Percentiles rank a stretch among this genome's conserved stretches.
phyloP scores from a whole-genome alignment of 2,888 invertebrate genomes.

The Caenorhabditis auriculariae region DNA sequence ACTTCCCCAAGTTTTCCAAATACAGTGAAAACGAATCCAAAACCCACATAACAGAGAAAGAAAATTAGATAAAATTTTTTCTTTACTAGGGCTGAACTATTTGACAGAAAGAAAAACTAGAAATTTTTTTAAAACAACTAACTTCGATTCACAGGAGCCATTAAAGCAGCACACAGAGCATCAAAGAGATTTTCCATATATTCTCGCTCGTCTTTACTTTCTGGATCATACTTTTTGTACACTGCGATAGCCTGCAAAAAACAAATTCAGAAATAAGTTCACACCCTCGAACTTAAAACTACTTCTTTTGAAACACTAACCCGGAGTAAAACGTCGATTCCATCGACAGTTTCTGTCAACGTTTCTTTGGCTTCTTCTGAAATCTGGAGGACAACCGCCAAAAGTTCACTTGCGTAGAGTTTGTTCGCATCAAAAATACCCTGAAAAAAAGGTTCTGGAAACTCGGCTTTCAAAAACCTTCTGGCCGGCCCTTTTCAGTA shows the following conservation, averaged over 20 bases:
- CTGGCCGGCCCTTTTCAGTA: slow-evolving; percentile 78
- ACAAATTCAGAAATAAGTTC: neutral
- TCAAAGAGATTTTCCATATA: slow-evolving; percentile 99
- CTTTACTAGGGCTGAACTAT: no score
- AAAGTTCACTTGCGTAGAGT: slow-evolving; percentile 85
- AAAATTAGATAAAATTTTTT: slow-evolving; percentile 1
- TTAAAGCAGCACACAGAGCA: slow-evolving; percentile 87
- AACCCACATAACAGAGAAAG: neutral
- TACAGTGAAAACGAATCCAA: no score
- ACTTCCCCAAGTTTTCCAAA: neutral
- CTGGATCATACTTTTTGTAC: slow-evolving; percentile 60
- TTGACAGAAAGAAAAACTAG: no score
- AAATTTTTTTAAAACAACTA: no score
- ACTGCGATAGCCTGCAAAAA: slow-evolving; percentile 53
- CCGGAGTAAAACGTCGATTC: slow-evolving; percentile 91
- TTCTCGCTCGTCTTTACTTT: slow-evolving; percentile 82
- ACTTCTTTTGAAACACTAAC: slow-evolving; percentile 77
- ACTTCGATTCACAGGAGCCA: slow-evolving; percentile 81
- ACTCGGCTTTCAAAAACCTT: slow-evolving; percentile 17
- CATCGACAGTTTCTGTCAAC: slow-evolving; percentile 72
- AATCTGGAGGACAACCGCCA: slow-evolving; percentile 90
- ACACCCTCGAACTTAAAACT: neutral
- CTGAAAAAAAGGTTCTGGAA: slow-evolving; percentile 6
- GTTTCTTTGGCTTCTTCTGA: slow-evolving; percentile 71
- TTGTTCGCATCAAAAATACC: slow-evolving; percentile 56